A percentile compares a stretch with the other conserved stretches of the same genome.
Evolutionary conservation across 2,888 invertebrate species (phyloP).

Genomic region (Syrista parreyssii): DNA sequence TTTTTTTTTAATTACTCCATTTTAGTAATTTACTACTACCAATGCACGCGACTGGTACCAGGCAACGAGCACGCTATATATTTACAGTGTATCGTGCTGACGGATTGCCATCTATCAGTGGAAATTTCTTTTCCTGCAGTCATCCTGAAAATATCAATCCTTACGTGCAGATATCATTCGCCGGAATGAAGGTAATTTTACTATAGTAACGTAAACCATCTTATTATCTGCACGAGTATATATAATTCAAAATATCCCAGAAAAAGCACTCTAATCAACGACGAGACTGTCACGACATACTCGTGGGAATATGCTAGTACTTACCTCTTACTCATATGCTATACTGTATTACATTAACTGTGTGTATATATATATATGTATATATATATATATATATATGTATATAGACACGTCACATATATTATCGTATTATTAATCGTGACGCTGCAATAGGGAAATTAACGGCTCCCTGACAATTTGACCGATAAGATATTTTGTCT

Average conservation of each 20-base stretch:
- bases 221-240: background rate
- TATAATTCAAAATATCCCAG: background rate
- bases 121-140: conserved; percentile 40
- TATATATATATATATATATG: no score
- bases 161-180: conserved; percentile 73
- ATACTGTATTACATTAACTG: background rate
- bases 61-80: conserved; percentile 68
- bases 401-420: background rate
- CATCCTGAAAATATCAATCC: conserved; percentile 58
- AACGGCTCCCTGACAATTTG: background rate
- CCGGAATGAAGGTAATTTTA: conserved; percentile 70
- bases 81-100: conserved; percentile 70
- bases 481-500: no score
- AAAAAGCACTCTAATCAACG: background rate
- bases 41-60: conserved; percentile 68
- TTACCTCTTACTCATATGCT: background rate
- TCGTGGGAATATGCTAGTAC: background rate
- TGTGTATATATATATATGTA: background rate
- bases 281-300: background rate
- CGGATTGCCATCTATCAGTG: conserved; percentile 65
- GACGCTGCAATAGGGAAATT: background rate
- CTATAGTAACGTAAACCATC: background rate
- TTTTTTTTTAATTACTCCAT: conserved; percentile 25
- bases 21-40: conserved; percentile 77
- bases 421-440: background rate